These are phyloP conservation scores for Ricordea florida DNA, from an alignment of 92 coral and sea anemone genomes.

Conservation along the genomic window DNA sequence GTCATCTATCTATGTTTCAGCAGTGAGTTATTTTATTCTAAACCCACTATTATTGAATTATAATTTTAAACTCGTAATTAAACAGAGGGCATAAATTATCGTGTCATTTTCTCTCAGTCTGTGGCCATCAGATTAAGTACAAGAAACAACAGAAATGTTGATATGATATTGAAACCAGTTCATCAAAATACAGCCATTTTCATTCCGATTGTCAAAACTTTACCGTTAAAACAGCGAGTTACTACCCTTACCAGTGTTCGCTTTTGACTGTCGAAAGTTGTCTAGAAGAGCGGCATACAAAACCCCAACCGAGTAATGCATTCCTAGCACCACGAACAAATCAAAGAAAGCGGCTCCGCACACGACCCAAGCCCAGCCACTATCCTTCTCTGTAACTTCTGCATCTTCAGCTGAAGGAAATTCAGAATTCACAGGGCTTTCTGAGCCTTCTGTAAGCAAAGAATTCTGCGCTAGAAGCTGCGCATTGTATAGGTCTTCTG, in stretches of 20 bases:
- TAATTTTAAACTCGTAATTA: too few relatives aligned
- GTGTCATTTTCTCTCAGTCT: too few relatives aligned
- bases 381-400: conserved; percentile 59
- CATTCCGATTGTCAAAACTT: neutral
- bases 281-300: conserved; percentile 85
- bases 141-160: neutral
- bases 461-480: neutral
- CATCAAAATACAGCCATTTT: too few relatives aligned
- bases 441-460: neutral
- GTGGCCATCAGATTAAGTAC: too few relatives aligned
- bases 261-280: conserved; percentile 79
- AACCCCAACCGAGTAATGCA: conserved; percentile 91
- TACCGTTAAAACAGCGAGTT: neutral
- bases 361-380: conserved; percentile 90
- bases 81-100: too few relatives aligned
- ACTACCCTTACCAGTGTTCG: conserved; percentile 73
- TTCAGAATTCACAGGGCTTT: neutral
- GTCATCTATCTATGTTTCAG: too few relatives aligned
- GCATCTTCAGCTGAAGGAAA: conserved; percentile 37
- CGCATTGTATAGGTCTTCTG: neutral
- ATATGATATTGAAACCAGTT: too few relatives aligned
- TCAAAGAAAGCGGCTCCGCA: conserved; percentile 94
- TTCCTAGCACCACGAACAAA: conserved; percentile 86
- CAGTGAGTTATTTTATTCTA: too few relatives aligned
- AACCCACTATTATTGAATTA: too few relatives aligned